Percentiles rank a stretch among this genome's conserved stretches.
These are phyloP conservation scores for Mesaphorura yosii DNA, from an alignment of 1,140 invertebrate species.

Conservation along the genomic window DNA sequence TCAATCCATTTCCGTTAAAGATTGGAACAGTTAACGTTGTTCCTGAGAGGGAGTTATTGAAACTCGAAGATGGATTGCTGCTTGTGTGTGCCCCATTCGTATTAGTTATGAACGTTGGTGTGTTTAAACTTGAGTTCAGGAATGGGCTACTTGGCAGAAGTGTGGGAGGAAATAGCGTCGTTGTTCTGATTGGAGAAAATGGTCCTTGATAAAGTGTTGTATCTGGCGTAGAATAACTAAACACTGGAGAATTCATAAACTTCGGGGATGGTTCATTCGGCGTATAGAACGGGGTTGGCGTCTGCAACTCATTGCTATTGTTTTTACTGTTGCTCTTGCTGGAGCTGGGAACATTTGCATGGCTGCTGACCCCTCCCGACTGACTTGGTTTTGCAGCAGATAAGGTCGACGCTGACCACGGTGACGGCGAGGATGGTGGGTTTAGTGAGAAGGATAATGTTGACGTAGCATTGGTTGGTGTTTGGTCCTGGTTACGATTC, in stretches of 20 bases:
- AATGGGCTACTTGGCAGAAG: conserved; percentile 29
- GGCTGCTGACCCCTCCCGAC: background rate
- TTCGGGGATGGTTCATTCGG: conserved; percentile 30
- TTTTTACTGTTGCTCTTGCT: conserved; percentile 7
- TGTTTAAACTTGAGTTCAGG: conserved; percentile 26
- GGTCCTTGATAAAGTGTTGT: conserved; percentile 30
- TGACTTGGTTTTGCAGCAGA: background rate
- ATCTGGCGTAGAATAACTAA: conserved; percentile 29
- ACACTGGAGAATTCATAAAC: conserved; percentile 31
- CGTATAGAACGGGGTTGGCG: conserved; percentile 28
- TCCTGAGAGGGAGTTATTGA: background rate
- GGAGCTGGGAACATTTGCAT: conserved; percentile 4
- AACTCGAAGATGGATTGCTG: too few relatives aligned
- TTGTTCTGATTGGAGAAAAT: conserved; percentile 25
- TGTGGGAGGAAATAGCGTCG: conserved; percentile 23
- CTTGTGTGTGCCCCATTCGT: too few relatives aligned
- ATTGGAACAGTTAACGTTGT: background rate
- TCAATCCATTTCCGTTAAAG: background rate
- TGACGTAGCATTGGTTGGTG: background rate
- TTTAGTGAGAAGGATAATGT: background rate
- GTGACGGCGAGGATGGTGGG: background rate
- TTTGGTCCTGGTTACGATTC: background rate
- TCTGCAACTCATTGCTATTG: conserved; percentile 22
- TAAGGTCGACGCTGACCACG: background rate
- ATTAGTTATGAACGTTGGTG: conserved; percentile 13